These are phyloP conservation scores for Eciton burchellii DNA, from an alignment of 1,140 invertebrate genomes.

Conservation along the genomic window DNA sequence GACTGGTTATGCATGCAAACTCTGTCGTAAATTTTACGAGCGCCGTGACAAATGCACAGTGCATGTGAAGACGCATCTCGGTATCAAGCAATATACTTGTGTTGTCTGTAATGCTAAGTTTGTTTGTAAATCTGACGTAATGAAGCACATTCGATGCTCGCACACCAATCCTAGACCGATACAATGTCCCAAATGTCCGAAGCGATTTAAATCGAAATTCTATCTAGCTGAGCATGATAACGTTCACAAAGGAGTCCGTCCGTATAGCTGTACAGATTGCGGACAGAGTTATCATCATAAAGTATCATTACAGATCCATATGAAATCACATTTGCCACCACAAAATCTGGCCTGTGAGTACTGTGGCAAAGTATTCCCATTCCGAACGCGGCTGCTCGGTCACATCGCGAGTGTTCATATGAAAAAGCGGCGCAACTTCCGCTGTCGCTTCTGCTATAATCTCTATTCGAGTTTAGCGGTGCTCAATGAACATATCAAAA, in stretches of 20 bases:
- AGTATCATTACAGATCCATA: conserved; percentile 84
- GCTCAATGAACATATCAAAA: conserved; percentile 84
- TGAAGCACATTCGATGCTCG: conserved; percentile 84
- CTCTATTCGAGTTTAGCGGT: conserved; percentile 84
- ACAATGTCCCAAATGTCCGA: conserved; percentile 84
- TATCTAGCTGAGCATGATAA: conserved; percentile 84
- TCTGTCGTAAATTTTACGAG: conserved; percentile 83
- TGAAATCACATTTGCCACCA: conserved; percentile 83
- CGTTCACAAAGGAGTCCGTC: conserved; percentile 83
- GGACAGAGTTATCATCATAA: conserved; percentile 84
- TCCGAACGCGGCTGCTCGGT: conserved; percentile 82
- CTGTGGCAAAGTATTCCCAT: conserved; percentile 84
- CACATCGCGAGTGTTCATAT: conserved; percentile 84
- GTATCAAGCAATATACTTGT: conserved; percentile 90
- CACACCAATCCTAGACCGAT: conserved; percentile 84
- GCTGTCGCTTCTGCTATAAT: conserved; percentile 85
- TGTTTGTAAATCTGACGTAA: conserved; percentile 84
- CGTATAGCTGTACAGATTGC: conserved; percentile 82
- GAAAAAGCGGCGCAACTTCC: conserved; percentile 83
- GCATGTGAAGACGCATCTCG: conserved; percentile 90
- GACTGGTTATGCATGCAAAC: conserved; percentile 81
- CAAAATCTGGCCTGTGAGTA: conserved; percentile 85
- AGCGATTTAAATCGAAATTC: conserved; percentile 84
- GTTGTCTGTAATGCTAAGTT: conserved; percentile 87
- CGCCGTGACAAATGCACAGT: conserved; percentile 84